Evolutionary conservation across 2,888 invertebrate species (phyloP).

Genomic region (Papilio gigon): DNA sequence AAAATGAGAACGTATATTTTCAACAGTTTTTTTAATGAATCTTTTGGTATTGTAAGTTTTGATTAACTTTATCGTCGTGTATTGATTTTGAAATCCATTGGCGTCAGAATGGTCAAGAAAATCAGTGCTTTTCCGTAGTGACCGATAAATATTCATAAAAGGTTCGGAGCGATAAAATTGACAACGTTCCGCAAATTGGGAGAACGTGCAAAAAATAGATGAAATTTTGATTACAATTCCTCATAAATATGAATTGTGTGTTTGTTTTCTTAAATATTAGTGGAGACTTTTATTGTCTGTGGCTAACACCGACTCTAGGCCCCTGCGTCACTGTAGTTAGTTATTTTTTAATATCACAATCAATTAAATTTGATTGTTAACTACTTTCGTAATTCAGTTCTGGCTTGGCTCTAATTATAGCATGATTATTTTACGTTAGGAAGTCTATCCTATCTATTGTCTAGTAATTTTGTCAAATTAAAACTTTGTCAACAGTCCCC

Average conservation of each 20-base stretch:
- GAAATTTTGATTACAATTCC: neutral
- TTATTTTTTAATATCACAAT: too few species aligned
- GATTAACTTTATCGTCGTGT: constrained; percentile 47
- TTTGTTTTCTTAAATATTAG: neutral
- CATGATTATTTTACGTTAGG: too few species aligned
- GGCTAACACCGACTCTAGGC: too few species aligned
- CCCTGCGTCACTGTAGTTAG: too few species aligned
- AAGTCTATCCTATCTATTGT: neutral
- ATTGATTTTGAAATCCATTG: constrained; percentile 52
- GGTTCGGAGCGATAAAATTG: constrained; percentile 61
- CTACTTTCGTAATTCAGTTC: too few species aligned
- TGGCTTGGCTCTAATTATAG: too few species aligned
- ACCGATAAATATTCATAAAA: constrained; percentile 76
- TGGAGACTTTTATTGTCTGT: too few species aligned
- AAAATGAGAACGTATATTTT: neutral
- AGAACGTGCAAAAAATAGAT: constrained; percentile 41
- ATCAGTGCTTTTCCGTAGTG: constrained; percentile 68
- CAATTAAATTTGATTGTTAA: too few species aligned
- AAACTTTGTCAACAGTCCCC: constrained; percentile 54
- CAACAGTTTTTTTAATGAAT: neutral
- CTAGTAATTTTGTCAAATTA: neutral
- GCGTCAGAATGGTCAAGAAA: constrained; percentile 54
- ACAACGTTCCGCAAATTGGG: constrained; percentile 55
- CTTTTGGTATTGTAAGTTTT: neutral
- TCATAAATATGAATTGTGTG: neutral